Base-by-base conservation (phyloP, 2,888 invertebrate genomes). In the Gastracanthus pulcherrimus region DNA sequence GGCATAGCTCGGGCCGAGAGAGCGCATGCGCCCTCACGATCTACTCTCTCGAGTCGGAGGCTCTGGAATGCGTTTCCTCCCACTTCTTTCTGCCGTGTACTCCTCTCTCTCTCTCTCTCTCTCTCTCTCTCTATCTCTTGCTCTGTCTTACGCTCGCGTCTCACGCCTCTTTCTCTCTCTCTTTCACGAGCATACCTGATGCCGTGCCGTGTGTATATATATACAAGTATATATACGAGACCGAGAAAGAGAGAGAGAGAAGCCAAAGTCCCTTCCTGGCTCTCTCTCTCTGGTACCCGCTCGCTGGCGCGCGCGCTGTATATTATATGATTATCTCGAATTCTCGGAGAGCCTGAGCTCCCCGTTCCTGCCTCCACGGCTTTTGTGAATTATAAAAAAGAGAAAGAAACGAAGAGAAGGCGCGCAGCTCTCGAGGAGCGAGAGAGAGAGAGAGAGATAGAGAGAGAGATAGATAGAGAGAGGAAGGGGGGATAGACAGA, bases 51-150 rank as follows among this genome's bases (percentile, higher is more conserved):
- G 71, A 31, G 70, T 23, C 64, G 23, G 75, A 69, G 78, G 74
- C 78, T 82, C 76, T 80, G 82, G 82, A 82, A 82, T 82, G 82
- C 82, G 82, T 80, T 82, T 80, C 80, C 80, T 82, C 80, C 84
- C 82, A 76, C 82, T 72, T 76, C 80, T 48, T 23, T 69, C 60
- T 48, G 26, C 19, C 62, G n/a, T 62, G 2, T 13, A 13, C 34
- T 19, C 62, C 9, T 69, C 67, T 38, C 45, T 38, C 23, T 36
- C 64, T 66, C 23, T 26, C 41, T 45, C 45, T 29, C 58, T 48
- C 62, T 81, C 60, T 31, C 48, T 58, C 26, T 29, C 78, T 75
- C 67, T 48, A 48, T 45, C 67, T 38, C 76, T n/a, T n/a, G n/a
- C n/a, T 69, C 60, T 48, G 26, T 31, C 62, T n/a, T 62, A 2